Percentiles rank a stretch among this genome's conserved stretches.
Conservation (phyloP, 2,113 vertebrate species). For the Gymnogyps californianus region DNA sequence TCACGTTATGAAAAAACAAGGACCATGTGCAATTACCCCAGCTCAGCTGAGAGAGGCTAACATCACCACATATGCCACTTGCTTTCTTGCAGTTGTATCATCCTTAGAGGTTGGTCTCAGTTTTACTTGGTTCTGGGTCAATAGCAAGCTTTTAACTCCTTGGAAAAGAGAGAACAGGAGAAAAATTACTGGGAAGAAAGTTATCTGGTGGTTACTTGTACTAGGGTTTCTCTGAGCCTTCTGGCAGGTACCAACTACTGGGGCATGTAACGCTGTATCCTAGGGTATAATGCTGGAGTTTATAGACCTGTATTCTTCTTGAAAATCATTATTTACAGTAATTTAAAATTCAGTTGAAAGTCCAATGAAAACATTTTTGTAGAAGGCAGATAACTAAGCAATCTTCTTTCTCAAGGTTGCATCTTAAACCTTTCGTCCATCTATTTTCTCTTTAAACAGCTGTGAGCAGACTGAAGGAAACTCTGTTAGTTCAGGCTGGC, state of each 20-base stretch:
- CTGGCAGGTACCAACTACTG: not conserved
- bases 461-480: not conserved
- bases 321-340: not conserved
- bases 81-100: not conserved
- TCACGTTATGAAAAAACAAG: not conserved
- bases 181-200: not conserved
- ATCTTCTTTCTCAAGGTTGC: not conserved
- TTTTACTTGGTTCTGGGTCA: not conserved
- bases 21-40: not conserved
- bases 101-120: not conserved
- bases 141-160: not conserved
- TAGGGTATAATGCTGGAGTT: not conserved
- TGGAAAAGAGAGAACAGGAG: not conserved
- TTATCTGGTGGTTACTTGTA: not conserved
- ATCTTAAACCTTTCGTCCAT: not conserved
- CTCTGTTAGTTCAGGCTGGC: not conserved
- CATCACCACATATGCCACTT: too few relatives aligned
- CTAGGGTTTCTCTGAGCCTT: not conserved
- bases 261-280: accelerated
- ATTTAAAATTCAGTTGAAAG: not conserved
- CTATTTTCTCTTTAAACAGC: not conserved
- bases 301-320: not conserved
- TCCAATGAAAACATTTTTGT: not conserved
- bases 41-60: not conserved
- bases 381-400: not conserved